phyloP scores from a whole-genome alignment of 2,888 invertebrate genomes.

The Lobophora halterata region DNA sequence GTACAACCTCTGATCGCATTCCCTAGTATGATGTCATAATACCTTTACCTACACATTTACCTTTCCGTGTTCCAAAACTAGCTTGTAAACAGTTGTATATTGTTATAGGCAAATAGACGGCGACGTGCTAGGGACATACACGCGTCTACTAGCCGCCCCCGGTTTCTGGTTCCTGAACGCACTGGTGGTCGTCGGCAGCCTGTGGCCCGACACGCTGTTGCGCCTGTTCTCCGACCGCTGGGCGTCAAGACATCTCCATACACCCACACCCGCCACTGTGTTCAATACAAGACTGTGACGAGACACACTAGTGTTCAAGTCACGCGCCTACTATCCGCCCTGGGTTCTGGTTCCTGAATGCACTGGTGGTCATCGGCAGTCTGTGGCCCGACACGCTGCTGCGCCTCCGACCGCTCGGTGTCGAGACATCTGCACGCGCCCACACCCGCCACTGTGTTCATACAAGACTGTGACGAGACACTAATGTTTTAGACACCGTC shows the following conservation, averaged over 20 bases:
- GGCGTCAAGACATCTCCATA: constrained; percentile 24
- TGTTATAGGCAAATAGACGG: constrained; percentile 60
- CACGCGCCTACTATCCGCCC: constrained; percentile 77
- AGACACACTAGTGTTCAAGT: too few species aligned
- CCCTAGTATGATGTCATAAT: not conserved
- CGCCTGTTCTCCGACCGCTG: constrained; percentile 49
- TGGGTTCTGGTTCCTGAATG: constrained; percentile 82
- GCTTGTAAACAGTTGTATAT: too few species aligned
- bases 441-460: constrained; percentile 32
- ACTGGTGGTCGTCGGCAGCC: constrained; percentile 66
- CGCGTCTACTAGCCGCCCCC: constrained; percentile 77
- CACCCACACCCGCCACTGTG: constrained; percentile 16
- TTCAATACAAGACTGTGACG: too few species aligned
- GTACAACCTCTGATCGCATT: not conserved
- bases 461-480: too few species aligned
- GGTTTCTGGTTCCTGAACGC: constrained; percentile 82
- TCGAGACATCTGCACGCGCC: constrained; percentile 7
- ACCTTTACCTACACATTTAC: too few species aligned
- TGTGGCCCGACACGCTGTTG: constrained; percentile 78
- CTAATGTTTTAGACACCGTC: too few species aligned
- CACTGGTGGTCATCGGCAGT: constrained; percentile 69
- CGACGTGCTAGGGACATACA: constrained; percentile 82
- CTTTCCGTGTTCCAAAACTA: too few species aligned
- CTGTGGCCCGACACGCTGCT: constrained; percentile 79
- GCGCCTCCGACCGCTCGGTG: constrained; percentile 48